phyloP scores from a whole-genome alignment of 2,113 vertebrate genomes.

The Coracopsis vasa region DNA sequence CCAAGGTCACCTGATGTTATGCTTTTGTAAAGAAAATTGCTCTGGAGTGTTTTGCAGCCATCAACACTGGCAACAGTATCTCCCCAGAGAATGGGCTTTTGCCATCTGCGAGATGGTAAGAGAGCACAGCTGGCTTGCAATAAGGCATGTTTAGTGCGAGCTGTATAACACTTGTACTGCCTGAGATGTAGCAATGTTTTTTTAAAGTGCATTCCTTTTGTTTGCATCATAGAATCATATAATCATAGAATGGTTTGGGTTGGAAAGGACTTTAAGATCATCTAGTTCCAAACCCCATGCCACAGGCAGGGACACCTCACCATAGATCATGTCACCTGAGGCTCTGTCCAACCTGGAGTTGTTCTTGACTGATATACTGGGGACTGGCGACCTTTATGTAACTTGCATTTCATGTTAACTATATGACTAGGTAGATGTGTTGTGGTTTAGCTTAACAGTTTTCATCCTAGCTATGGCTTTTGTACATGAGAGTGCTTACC shows the following conservation, averaged over 20 bases:
- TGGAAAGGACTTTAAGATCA: background rate
- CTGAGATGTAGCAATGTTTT: background rate
- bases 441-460: background rate
- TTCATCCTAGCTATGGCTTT: background rate
- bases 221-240: background rate
- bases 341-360: background rate
- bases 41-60: background rate
- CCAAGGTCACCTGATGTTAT: background rate
- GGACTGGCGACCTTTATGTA: background rate
- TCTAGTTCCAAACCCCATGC: background rate
- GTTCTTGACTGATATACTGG: background rate
- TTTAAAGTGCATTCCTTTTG: background rate
- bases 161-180: background rate
- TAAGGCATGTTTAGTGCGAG: background rate
- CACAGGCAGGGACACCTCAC: background rate
- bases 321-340: background rate
- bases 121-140: background rate
- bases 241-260: background rate
- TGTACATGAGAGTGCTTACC: background rate
- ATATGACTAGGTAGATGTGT: background rate
- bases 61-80: background rate
- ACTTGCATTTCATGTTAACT: background rate
- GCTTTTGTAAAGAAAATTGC: background rate
- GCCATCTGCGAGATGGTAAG: background rate
- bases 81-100: background rate